Evolutionary conservation across 1,140 invertebrate species (phyloP).

Genomic region (Aphaenogaster rudis): DNA sequence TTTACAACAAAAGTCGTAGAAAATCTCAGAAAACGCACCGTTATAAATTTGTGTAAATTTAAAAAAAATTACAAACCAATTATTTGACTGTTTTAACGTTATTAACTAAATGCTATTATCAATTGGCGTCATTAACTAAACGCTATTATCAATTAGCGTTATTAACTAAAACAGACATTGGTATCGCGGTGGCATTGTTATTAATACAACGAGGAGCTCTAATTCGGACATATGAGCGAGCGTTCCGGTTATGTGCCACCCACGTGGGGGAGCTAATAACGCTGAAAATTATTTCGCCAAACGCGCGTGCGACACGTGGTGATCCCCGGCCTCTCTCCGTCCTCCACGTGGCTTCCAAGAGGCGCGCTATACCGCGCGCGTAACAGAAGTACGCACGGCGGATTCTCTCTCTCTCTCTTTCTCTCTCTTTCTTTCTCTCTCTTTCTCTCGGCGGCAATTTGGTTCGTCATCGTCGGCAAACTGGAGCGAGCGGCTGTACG

Average conservation of each 20-base stretch:
- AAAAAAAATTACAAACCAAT: background rate
- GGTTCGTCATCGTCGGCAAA: slow-evolving; percentile 75
- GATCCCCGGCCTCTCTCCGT: background rate
- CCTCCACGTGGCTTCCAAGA: slow-evolving; percentile 46
- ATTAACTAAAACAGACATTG: background rate
- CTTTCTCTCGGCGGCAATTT: slow-evolving; percentile 1
- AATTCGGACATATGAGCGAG: slow-evolving; percentile 32
- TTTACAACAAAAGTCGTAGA: background rate
- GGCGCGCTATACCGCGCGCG: background rate
- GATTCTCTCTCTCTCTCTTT: slow-evolving; percentile 2
- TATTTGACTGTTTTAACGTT: background rate
- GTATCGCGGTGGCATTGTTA: background rate
- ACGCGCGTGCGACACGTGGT: slow-evolving; percentile 8
- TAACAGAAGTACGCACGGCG: slow-evolving; percentile 17
- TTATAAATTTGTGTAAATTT: background rate
- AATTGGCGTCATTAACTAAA: background rate
- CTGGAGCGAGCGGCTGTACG: slow-evolving; percentile 82
- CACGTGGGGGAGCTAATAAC: background rate
- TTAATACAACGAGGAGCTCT: background rate
- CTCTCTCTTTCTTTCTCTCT: background rate
- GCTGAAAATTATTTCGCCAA: slow-evolving; percentile 30
- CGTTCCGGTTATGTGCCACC: background rate
- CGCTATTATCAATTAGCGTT: background rate
- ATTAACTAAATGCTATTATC: background rate
- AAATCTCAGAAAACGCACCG: background rate